phyloP scores from a whole-genome alignment of 2,888 invertebrate genomes.

The Eupelmus urozonus region DNA sequence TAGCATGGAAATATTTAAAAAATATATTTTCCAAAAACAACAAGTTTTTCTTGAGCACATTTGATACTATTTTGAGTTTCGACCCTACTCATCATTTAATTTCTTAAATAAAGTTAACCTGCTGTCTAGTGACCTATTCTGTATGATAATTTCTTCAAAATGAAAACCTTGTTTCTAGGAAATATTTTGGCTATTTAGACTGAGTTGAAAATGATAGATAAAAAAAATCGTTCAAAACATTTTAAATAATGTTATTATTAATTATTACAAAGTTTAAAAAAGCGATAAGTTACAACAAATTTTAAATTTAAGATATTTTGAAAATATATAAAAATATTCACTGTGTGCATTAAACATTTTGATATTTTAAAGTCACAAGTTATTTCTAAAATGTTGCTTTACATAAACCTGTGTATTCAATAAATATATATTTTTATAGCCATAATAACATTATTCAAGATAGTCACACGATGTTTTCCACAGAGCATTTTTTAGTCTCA shows the following conservation, averaged over 20 bases:
- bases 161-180: slow-evolving; percentile 19
- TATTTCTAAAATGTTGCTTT: too few species aligned
- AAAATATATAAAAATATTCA: too few species aligned
- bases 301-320: too few species aligned
- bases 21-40: neutral
- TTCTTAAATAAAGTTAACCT: slow-evolving; percentile 26
- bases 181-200: slow-evolving; percentile 27
- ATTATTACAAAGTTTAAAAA: too few species aligned
- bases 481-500: slow-evolving; percentile 23
- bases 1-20: too few species aligned
- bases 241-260: slow-evolving; percentile 10
- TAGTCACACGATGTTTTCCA: slow-evolving; percentile 3
- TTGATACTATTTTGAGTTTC: slow-evolving; percentile 27
- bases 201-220: slow-evolving; percentile 14
- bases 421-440: neutral
- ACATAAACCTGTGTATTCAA: too few species aligned
- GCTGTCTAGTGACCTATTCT: slow-evolving; percentile 14
- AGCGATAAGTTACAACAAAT: too few species aligned
- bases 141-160: slow-evolving; percentile 11
- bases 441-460: slow-evolving; percentile 32
- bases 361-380: neutral
- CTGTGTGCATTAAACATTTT: neutral
- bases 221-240: slow-evolving; percentile 13
- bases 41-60: too few species aligned
- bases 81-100: slow-evolving; percentile 37